These are phyloP conservation scores for Temnothorax ravouxi DNA, from an alignment of 2,888 invertebrate species.

Conservation along the genomic window DNA sequence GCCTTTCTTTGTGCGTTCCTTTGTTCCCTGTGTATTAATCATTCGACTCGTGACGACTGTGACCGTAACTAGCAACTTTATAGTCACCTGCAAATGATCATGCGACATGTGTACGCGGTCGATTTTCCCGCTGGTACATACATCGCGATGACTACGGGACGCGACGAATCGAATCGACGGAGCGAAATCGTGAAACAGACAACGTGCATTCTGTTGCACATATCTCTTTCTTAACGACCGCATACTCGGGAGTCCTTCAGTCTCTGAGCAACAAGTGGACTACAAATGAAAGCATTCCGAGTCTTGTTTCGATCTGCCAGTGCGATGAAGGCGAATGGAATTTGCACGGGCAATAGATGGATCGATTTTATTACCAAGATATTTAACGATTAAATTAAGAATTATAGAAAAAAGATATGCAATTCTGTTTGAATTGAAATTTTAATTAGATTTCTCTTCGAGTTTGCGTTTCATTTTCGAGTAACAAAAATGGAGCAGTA, in stretches of 20 bases:
- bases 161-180: neutral
- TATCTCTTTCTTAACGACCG: constrained; percentile 64
- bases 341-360: constrained; percentile 35
- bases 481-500: neutral
- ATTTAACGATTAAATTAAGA: neutral
- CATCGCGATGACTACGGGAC: constrained; percentile 28
- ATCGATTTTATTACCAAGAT: neutral
- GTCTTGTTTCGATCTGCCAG: constrained; percentile 55
- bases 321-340: constrained; percentile 20
- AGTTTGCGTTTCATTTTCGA: neutral
- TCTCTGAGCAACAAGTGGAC: constrained; percentile 67
- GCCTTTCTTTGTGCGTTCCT: constrained; percentile 75
- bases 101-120: constrained; percentile 35
- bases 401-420: neutral
- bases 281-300: constrained; percentile 64
- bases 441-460: neutral
- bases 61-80: constrained; percentile 57
- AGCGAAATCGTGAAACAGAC: neutral
- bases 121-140: constrained; percentile 24
- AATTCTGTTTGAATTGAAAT: neutral
- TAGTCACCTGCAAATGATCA: constrained; percentile 54
- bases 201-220: constrained; percentile 30
- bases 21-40: constrained; percentile 78
- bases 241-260: constrained; percentile 55
- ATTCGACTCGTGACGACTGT: constrained; percentile 67